Evolutionary conservation across 2,113 vertebrate genomes (phyloP).

Genomic region (Cavia aperea): DNA sequence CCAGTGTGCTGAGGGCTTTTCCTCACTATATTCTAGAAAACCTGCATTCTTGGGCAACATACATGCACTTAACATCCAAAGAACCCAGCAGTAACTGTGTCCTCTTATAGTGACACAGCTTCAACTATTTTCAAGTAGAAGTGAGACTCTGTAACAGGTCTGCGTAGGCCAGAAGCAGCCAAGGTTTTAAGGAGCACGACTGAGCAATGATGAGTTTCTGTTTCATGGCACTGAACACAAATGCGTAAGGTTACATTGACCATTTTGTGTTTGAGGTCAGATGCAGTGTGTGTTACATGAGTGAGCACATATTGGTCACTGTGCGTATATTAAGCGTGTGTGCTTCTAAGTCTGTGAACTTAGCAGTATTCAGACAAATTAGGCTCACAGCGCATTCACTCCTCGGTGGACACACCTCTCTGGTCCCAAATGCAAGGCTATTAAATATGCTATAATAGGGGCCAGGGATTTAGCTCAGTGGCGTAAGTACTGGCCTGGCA

Average conservation of each 20-base stretch:
- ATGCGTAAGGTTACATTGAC: not conserved
- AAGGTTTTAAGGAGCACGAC: not conserved
- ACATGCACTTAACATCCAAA: not conserved
- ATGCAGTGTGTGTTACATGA: not conserved
- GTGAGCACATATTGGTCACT: not conserved
- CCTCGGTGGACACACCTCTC: not conserved
- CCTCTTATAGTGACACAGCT: not conserved
- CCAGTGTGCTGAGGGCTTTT: not conserved
- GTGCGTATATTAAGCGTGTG: not conserved
- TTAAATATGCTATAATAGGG: not conserved
- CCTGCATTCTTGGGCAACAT: not conserved
- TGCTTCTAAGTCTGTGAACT: not conserved
- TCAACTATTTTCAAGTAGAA: not conserved
- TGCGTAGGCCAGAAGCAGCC: not conserved
- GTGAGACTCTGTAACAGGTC: not conserved
- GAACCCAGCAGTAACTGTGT: not conserved
- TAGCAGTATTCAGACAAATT: not conserved
- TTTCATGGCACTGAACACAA: not conserved
- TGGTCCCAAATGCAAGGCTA: not conserved
- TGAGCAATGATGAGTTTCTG: not conserved
- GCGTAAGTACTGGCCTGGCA: too few species aligned
- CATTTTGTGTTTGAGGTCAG: too few species aligned
- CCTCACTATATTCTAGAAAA: not conserved
- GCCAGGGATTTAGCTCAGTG: too few species aligned
- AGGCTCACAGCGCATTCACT: not conserved